phyloP scores from a whole-genome alignment of 2,888 invertebrate species.

The Platycheirus rosarum region DNA sequence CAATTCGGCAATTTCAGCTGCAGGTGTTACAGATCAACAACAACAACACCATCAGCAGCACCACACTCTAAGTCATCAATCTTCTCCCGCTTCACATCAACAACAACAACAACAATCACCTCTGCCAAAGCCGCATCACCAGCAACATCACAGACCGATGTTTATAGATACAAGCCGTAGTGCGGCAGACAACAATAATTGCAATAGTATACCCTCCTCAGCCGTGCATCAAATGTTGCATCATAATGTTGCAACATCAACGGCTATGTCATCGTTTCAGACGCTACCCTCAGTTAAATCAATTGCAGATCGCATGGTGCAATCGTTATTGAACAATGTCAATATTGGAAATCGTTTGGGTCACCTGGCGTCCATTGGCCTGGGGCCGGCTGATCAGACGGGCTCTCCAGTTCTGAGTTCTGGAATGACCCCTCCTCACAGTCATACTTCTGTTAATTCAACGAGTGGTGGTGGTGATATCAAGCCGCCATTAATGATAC shows the following conservation, averaged over 20 bases:
- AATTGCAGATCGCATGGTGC: conserved; percentile 76
- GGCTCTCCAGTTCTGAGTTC: not conserved
- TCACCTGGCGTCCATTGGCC: conserved; percentile 78
- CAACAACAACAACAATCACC: conserved; percentile 62
- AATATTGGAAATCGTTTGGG: conserved; percentile 79
- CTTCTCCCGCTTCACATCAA: conserved; percentile 67
- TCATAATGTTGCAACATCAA: conserved; percentile 35
- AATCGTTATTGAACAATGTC: conserved; percentile 75
- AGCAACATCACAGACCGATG: conserved; percentile 58
- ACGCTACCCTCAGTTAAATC: conserved; percentile 76
- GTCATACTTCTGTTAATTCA: conserved; percentile 48
- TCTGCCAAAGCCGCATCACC: conserved; percentile 47
- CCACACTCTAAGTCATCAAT: conserved; percentile 68
- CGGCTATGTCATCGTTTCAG: conserved; percentile 47
- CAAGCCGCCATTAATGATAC: conserved; percentile 44
- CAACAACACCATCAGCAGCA: conserved; percentile 49
- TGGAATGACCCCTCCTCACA: conserved; percentile 48
- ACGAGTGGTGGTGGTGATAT: conserved; percentile 25
- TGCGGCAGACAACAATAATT: conserved; percentile 39
- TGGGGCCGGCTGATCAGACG: conserved; percentile 67
- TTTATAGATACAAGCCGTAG: conserved; percentile 55
- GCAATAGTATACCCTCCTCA: conserved; percentile 37
- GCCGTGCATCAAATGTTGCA: conserved; percentile 51
- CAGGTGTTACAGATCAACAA: not conserved
- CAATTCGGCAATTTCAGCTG: conserved; percentile 64